A percentile compares a stretch with the other conserved stretches of the same genome.
Evolutionary conservation across 1,140 invertebrate genomes (phyloP).

Genomic region (Drosophila orena): DNA sequence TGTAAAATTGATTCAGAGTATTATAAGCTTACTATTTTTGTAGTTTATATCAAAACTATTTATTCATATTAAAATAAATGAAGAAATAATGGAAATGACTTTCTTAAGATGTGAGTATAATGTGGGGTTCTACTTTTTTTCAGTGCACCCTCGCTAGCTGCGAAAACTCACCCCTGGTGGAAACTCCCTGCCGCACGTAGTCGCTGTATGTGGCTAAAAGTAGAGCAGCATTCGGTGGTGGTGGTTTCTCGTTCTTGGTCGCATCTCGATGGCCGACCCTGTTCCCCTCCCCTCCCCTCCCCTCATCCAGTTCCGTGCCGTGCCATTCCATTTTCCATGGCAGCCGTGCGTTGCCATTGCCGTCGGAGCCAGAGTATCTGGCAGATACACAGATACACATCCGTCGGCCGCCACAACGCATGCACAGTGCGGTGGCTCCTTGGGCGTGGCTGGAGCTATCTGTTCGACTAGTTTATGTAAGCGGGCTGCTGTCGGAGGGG

Average conservation of each 20-base stretch:
- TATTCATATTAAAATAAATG: too few species aligned
- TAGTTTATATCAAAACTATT: too few species aligned
- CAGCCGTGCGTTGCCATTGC: slow-evolving; percentile 63
- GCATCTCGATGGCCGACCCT: slow-evolving; percentile 23
- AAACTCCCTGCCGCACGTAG: slow-evolving; percentile 16
- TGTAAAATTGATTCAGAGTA: too few species aligned
- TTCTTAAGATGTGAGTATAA: too few species aligned
- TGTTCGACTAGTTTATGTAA: too few species aligned
- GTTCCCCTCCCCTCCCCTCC: slow-evolving; percentile 1
- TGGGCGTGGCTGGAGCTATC: slow-evolving; percentile 70
- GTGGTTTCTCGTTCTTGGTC: slow-evolving; percentile 32
- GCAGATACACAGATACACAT: slow-evolving; percentile 57
- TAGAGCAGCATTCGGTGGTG: slow-evolving; percentile 51
- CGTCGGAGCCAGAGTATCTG: slow-evolving; percentile 59
- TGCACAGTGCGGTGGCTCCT: slow-evolving; percentile 45
- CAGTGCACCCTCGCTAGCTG: slow-evolving; percentile 22
- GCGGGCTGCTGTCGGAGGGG: too few species aligned
- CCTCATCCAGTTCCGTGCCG: too few species aligned
- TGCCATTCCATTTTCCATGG: slow-evolving; percentile 31
- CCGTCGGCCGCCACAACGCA: slow-evolving; percentile 52
- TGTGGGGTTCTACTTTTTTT: background rate
- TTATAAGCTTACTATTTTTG: too few species aligned
- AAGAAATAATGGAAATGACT: too few species aligned
- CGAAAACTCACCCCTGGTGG: slow-evolving; percentile 42
- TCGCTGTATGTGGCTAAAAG: slow-evolving; percentile 39